Conservation (phyloP, 2,113 vertebrate genomes). For the Hippoglossus stenolepis region DNA sequence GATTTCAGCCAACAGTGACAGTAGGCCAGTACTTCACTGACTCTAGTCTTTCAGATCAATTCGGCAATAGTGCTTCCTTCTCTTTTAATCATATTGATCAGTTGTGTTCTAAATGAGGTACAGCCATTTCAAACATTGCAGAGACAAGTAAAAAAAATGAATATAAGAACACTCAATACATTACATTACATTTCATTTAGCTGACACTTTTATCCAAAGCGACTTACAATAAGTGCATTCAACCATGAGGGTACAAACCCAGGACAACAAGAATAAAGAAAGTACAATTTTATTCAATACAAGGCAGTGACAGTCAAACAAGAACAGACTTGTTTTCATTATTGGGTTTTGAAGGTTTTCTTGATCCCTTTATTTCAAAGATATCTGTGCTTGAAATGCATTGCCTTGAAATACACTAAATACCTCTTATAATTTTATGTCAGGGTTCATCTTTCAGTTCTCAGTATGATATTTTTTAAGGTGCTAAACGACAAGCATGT, state of each 20-base stretch:
- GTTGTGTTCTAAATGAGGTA: neutral
- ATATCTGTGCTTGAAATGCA: neutral
- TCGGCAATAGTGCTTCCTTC: neutral
- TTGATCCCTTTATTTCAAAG: neutral
- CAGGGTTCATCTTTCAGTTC: neutral
- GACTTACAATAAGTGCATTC: too few species aligned
- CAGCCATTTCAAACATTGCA: too few species aligned
- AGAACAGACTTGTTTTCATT: neutral
- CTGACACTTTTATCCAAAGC: too few species aligned
- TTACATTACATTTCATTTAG: too few species aligned
- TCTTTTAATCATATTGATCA: conserved; percentile 18
- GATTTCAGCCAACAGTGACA: neutral
- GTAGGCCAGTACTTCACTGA: neutral
- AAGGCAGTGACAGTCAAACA: neutral
- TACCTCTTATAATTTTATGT: too few species aligned
- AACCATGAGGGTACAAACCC: too few species aligned
- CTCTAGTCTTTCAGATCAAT: conserved; percentile 1
- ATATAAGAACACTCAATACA: too few species aligned
- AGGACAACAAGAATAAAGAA: too few species aligned
- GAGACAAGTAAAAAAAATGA: neutral
- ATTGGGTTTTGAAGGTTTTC: too few species aligned
- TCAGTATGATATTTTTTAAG: neutral
- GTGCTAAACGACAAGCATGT: conserved; percentile 12
- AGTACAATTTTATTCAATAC: too few species aligned
- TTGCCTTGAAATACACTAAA: neutral